Evolutionary conservation across 2,113 vertebrate species (phyloP).

Genomic region (Saccopteryx bilineata): DNA sequence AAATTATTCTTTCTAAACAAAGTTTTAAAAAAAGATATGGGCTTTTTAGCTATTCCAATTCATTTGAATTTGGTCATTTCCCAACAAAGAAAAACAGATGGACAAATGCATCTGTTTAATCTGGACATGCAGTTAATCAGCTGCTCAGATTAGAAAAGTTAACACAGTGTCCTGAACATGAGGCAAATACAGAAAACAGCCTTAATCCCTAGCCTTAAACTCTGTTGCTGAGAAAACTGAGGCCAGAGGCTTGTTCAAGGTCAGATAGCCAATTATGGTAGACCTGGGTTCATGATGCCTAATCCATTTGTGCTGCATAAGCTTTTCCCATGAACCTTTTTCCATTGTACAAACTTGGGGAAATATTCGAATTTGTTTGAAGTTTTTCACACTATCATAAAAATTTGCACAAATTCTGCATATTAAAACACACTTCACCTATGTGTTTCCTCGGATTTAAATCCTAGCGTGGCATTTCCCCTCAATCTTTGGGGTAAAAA

Average conservation of each 20-base stretch:
- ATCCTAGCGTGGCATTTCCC: neutral
- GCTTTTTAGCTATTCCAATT: neutral
- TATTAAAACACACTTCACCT: neutral
- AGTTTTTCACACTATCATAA: neutral
- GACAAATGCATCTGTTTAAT: neutral
- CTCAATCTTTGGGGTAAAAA: neutral
- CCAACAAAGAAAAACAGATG: neutral
- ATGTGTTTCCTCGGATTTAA: neutral
- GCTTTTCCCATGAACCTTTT: neutral
- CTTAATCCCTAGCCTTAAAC: neutral
- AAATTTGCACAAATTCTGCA: neutral
- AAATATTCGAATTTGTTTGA: neutral
- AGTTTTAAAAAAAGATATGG: neutral
- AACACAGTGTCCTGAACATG: neutral
- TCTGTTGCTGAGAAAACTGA: neutral
- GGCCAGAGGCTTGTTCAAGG: neutral
- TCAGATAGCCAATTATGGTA: neutral
- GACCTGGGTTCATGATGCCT: neutral
- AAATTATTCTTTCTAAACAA: slow-evolving; percentile 57
- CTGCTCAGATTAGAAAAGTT: neutral
- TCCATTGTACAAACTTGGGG: neutral
- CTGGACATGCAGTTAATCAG: neutral
- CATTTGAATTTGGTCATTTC: neutral
- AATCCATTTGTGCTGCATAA: neutral
- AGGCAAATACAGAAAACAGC: neutral